Percentiles rank a stretch among this genome's conserved stretches.
phyloP scores from a whole-genome alignment of 2,113 vertebrate genomes.

The Chinchilla lanigera region DNA sequence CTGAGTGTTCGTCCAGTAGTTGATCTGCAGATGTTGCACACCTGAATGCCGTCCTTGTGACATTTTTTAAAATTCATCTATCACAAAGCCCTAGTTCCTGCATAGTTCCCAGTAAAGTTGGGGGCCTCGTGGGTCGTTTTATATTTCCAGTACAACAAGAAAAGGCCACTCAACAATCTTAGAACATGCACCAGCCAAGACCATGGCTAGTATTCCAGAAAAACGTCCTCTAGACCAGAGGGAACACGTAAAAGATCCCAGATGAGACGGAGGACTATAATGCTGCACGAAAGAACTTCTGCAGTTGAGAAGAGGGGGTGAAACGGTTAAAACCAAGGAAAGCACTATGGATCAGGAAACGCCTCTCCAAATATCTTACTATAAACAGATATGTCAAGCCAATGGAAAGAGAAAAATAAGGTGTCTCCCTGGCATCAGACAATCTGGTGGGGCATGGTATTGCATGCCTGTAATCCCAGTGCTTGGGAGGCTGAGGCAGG shows the following conservation, averaged over 20 bases:
- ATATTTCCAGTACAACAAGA: not conserved
- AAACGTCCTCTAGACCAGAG: not conserved
- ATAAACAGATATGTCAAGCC: slow-evolving; percentile 86
- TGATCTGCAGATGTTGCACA: not conserved
- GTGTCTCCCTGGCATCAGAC: slow-evolving; percentile 81
- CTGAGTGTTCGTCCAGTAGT: not conserved
- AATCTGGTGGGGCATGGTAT: slow-evolving; percentile 45
- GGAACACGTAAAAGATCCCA: not conserved
- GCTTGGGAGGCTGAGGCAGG: not conserved
- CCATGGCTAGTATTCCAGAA: not conserved
- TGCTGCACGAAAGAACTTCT: slow-evolving; percentile 59
- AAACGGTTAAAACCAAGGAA: slow-evolving; percentile 78
- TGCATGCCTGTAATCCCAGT: not conserved
- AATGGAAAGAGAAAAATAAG: slow-evolving; percentile 81
- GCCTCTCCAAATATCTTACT: slow-evolving; percentile 83
- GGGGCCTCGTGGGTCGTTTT: not conserved
- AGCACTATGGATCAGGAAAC: slow-evolving; percentile 75
- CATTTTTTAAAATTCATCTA: not conserved
- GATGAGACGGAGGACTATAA: slow-evolving; percentile 14
- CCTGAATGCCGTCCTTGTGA: not conserved
- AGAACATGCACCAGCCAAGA: slow-evolving; percentile 61
- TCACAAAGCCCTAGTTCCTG: slow-evolving; percentile 60
- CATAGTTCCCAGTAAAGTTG: slow-evolving; percentile 40
- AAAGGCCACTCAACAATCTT: slow-evolving; percentile 48
- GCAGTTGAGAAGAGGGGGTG: slow-evolving; percentile 52